phyloP scores from a whole-genome alignment of 2,113 vertebrate species.

The Alaudala cheleensis region DNA sequence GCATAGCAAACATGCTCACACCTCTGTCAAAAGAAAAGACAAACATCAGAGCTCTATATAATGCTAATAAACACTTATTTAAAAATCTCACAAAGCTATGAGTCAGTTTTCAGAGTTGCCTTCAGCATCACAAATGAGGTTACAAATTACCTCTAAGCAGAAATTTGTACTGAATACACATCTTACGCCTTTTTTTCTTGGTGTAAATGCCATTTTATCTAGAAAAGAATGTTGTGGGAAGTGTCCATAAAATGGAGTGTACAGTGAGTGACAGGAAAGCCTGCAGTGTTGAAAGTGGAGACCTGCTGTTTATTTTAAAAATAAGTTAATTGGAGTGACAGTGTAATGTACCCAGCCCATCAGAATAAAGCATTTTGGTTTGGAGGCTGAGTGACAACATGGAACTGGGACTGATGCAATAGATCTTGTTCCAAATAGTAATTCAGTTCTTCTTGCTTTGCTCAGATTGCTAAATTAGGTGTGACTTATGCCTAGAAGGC shows the following conservation, averaged over 20 bases:
- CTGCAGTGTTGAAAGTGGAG: conserved; percentile 45
- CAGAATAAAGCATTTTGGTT: conserved; percentile 7
- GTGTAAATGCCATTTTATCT: background rate
- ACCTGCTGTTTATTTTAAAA: conserved; percentile 56
- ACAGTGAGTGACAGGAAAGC: conserved; percentile 3
- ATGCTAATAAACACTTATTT: background rate
- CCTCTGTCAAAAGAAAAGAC: conserved; percentile 69
- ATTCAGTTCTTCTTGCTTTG: conserved; percentile 38
- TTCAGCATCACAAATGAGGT: background rate
- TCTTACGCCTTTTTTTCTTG: background rate
- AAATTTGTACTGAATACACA: background rate
- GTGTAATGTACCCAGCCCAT: background rate
- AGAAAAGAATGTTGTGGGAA: conserved; percentile 6
- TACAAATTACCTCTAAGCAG: background rate
- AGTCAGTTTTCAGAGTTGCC: background rate
- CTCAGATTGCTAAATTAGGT: conserved; percentile 61
- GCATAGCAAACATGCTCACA: conserved; percentile 84
- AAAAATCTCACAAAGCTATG: background rate
- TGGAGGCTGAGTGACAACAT: conserved; percentile 37
- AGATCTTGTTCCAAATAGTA: conserved; percentile 50
- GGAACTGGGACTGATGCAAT: background rate
- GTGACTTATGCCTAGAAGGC: conserved; percentile 56
- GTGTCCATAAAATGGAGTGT: background rate
- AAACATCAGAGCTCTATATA: background rate
- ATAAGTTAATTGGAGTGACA: conserved; percentile 27